Evolutionary conservation across 2,113 vertebrate genomes (phyloP), one percentile per base, ranked within the genome.

Genomic region (Cyphomyrus plagiostoma): DNA sequence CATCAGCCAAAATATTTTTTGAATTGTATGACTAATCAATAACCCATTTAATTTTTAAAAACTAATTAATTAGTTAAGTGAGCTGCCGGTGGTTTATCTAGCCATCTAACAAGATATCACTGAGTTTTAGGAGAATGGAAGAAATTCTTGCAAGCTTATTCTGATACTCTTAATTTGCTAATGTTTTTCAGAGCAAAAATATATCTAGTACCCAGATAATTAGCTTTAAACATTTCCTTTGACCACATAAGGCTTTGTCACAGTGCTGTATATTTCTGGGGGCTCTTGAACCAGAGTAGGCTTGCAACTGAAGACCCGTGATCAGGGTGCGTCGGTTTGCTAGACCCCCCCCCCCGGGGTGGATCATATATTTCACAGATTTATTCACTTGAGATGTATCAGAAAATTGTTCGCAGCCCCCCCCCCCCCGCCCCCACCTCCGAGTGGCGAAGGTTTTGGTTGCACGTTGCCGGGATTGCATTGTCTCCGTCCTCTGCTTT

Each of bases 311-410:
- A 30, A 74, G 30, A 35, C 58, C 58, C 23, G 30, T 17, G 30
- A 74, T 74, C 30, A 1, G 70, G 30, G 70, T 74, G 70, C 4
- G 30, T 62, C 77, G 3, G 23, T 42, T 52, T 19, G 1, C 26
- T 35, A 17, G 70, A 35, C 70, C 13, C 6, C 70, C 13, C 6
- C 70, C 70, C 70, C 70, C 1, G 4, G 30, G 13, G 70, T 39
- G 70, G 26, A 77, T 77, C 70, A 17, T 74, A 39, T 74, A 17
- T 74, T 70, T 48, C 48, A 46, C 58, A 66, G 42, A 8, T 74
- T 88, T n/a, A 88, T 88, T 74, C 70, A 89, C 35, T 48, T 15
- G 8, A 62, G 17, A 84, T 84, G 82, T 23, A 42, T 84, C 39
- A 8, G 17, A 84, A 84, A 74, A 35, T 74, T 35, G 66, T 35